Conservation (phyloP, 2,797 vertebrate species). For the Syncerus caffer region DNA sequence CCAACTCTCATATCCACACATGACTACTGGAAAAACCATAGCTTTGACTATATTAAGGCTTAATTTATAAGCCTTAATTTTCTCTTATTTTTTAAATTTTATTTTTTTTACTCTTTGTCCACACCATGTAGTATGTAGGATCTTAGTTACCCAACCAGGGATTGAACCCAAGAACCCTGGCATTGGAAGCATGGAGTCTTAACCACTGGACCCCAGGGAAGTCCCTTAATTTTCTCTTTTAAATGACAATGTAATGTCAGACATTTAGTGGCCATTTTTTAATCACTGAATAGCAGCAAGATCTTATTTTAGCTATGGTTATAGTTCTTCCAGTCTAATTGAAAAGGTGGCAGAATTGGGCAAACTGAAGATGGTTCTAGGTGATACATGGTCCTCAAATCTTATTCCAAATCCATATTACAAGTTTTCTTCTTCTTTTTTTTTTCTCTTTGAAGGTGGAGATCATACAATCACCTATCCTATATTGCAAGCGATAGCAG, state of each 20-base stretch:
- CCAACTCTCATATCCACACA: background rate
- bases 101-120: background rate
- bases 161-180: background rate
- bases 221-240: background rate
- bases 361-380: background rate
- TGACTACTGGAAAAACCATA: background rate
- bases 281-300: background rate
- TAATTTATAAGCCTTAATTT: background rate
- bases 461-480: slow-evolving; percentile 96
- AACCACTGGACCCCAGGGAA: background rate
- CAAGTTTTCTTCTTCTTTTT: background rate
- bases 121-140: background rate
- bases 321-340: background rate
- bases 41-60: background rate
- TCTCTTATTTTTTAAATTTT: background rate
- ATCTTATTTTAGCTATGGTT: background rate
- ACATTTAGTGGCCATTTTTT: background rate
- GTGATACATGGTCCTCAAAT: fast-evolving
- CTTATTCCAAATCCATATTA: background rate
- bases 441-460: slow-evolving; percentile 85
- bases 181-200: background rate
- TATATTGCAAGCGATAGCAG: slow-evolving; percentile 91
- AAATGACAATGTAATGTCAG: background rate
- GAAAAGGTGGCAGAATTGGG: background rate
- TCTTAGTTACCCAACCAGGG: background rate